Base-by-base conservation (phyloP, 2,888 invertebrate species). In the Scotopteryx bipunctaria region DNA sequence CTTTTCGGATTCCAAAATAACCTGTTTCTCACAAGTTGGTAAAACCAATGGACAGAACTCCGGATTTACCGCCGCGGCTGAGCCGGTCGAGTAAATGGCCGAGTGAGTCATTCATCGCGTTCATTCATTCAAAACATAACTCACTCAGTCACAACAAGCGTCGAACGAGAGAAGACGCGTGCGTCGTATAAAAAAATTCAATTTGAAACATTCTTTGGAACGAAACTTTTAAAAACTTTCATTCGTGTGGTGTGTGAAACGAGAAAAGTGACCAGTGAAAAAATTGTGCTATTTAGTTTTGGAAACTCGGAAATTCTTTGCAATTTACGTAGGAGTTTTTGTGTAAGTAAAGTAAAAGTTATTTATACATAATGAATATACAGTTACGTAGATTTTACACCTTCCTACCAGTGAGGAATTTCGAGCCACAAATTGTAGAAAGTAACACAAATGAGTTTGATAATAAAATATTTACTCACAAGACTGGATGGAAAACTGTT, bases 261-360 rank as follows among this genome's bases (percentile, higher is more conserved):
- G n/a, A n/a, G n/a, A n/a, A n/a, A n/a, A n/a, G n/a, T 40, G 19
- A 8, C 11, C 17, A 44, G 42, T 51, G 43, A 38, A 37, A 37
- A 41, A 35, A 19, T 17, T 41, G 17, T 41, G 25, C 32, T 35
- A 5, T 9, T 15, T 9, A 38, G 43, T 50, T 57, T 42, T 33
- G 31, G 40, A 43, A 47, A 35, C 38, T 42, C 29, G 21, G 54
- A 35, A 49, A 42, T 31, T 45, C 35, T 57, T 56, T 50, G 9
- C 17, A n/a, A n/a, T n/a, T n/a, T 41, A 21, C 48, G 29, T 38
- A 49, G 48, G 65, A 70, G 75, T 75, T 66, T 67, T 59, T 62
- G 47, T 55, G 81, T 81, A 67, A 78, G 78, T 80, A 76, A 68
- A 78, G 80, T 81, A 81, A 79, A 77, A 79, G 79, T 77, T 50